Percentiles rank a stretch among this genome's conserved stretches.
Conservation (phyloP, 2,888 invertebrate species). For the Euzophera pinguis region DNA sequence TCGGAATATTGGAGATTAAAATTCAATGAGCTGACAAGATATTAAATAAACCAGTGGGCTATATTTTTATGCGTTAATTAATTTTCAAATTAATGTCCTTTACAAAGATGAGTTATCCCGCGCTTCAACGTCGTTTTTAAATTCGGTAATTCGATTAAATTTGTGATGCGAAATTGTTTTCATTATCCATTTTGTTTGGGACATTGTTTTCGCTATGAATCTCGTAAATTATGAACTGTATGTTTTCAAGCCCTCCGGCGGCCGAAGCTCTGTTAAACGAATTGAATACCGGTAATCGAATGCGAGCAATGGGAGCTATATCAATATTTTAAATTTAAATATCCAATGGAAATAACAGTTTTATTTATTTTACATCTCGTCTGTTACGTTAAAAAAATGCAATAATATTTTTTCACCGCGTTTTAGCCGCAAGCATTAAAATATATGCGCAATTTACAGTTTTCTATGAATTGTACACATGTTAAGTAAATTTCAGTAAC, state of each 20-base stretch:
- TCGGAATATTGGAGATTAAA: slow-evolving; percentile 71
- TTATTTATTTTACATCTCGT: slow-evolving; percentile 58
- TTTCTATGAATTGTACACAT: too few species aligned
- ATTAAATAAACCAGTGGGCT: slow-evolving; percentile 50
- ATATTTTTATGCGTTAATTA: slow-evolving; percentile 45
- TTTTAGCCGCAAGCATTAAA: too few species aligned
- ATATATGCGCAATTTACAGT: too few species aligned
- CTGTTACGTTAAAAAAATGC: slow-evolving; percentile 20
- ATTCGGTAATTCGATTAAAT: slow-evolving; percentile 61
- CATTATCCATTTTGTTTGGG: slow-evolving; percentile 68
- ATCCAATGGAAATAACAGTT: slow-evolving; percentile 54
- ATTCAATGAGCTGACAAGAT: slow-evolving; percentile 65
- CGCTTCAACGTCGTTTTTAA: slow-evolving; percentile 37
- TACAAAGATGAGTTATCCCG: slow-evolving; percentile 23
- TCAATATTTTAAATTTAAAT: slow-evolving; percentile 77
- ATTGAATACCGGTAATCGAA: slow-evolving; percentile 78
- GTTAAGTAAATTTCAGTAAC: too few species aligned
- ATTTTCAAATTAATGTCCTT: slow-evolving; percentile 26
- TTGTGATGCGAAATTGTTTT: slow-evolving; percentile 70
- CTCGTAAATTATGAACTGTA: slow-evolving; percentile 73
- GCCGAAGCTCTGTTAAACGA: slow-evolving; percentile 65
- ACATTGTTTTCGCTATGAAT: slow-evolving; percentile 68
- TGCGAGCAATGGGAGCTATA: slow-evolving; percentile 68
- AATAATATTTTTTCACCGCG: too few species aligned
- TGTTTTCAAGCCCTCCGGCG: slow-evolving; percentile 66